Evolutionary conservation across 2,888 invertebrate species (phyloP), one percentile per base, ranked within the genome.

Genomic region (Parthenolecanium corni): DNA sequence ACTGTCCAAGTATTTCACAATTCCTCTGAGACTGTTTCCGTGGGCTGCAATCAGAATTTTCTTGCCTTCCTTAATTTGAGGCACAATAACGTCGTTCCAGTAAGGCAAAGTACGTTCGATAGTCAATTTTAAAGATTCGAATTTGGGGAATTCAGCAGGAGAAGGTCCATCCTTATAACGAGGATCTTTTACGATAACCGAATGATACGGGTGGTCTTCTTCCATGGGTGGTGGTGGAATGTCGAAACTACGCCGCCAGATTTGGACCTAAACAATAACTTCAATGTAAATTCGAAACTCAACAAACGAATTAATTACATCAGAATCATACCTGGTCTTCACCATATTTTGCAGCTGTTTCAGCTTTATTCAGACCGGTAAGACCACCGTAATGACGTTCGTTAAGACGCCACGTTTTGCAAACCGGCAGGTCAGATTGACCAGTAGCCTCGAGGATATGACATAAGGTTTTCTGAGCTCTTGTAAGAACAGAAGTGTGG

Each of bases 301-400:
- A 40, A 42, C 6, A 44, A 61, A n/a, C 18, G 25, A 52, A 36
- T 12, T 2, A 11, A 25, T 11, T 24, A 56, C 63, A 16, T 25
- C 16, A 44, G 0, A 31, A 47, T 18, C n/a, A n/a, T 71, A 85
- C 86, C 78, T 88, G 86, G 53, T 84, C 82, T 71, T 89, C 89
- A 12, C 91, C 90, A 74, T 86, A 90, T 72, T 86, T 86, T 58
- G 84, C 83, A 54, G 89, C 89, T 20, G 89, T 86, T 74, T 89
- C 87, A 0, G 85, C 81, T 73, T 91, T 91, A 71, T 90, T 86
- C 65, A 87, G 78, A 1, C 90, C 90, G 12, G 89, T 91, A 5
- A 91, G 79, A 44, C 86, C 86, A 56, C 91, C 91, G 70, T 90
- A 91, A 71, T 91, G 91, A 65, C 91, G 81, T 73, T 91, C 90